Evolutionary conservation across 1,140 invertebrate genomes (phyloP).

Genomic region (Eumaeus atala): DNA sequence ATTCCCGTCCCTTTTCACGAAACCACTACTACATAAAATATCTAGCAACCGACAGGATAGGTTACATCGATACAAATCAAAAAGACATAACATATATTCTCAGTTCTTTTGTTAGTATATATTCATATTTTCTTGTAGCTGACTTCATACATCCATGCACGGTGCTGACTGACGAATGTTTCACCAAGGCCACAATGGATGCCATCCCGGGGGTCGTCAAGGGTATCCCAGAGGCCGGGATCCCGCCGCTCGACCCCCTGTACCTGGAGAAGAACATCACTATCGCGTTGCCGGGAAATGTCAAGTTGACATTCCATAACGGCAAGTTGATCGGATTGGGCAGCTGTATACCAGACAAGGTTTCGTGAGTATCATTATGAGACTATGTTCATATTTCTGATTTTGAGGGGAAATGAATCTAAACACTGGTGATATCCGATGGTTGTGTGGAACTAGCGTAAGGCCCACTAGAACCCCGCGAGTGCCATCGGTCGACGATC

Average conservation of each 20-base stretch:
- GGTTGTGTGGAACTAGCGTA: no score
- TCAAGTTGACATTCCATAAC: slow-evolving; percentile 63
- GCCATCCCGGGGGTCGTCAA: slow-evolving; percentile 58
- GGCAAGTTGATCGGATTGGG: slow-evolving; percentile 52
- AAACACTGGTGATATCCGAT: no score
- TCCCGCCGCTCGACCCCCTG: slow-evolving; percentile 51
- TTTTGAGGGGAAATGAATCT: no score
- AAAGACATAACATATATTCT: no score
- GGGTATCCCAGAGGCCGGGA: slow-evolving; percentile 55
- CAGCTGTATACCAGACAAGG: slow-evolving; percentile 56
- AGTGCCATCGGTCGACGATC: no score
- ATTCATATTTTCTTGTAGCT: slow-evolving; percentile 30
- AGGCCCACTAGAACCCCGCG: no score
- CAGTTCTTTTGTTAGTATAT: no score
- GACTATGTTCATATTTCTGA: no score
- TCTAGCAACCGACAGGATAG: no score
- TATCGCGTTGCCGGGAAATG: slow-evolving; percentile 53
- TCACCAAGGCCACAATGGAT: slow-evolving; percentile 56
- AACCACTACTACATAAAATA: no score
- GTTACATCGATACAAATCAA: no score
- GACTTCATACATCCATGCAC: slow-evolving; percentile 60
- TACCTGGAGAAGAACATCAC: slow-evolving; percentile 56
- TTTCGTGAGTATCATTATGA: slow-evolving; percentile 55
- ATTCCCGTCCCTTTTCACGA: no score
- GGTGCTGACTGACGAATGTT: slow-evolving; percentile 57